A percentile compares a stretch with the other conserved stretches of the same genome.
These are phyloP conservation scores for Pedionomus torquatus DNA, from an alignment of 2,113 vertebrate genomes.

Conservation along the genomic window DNA sequence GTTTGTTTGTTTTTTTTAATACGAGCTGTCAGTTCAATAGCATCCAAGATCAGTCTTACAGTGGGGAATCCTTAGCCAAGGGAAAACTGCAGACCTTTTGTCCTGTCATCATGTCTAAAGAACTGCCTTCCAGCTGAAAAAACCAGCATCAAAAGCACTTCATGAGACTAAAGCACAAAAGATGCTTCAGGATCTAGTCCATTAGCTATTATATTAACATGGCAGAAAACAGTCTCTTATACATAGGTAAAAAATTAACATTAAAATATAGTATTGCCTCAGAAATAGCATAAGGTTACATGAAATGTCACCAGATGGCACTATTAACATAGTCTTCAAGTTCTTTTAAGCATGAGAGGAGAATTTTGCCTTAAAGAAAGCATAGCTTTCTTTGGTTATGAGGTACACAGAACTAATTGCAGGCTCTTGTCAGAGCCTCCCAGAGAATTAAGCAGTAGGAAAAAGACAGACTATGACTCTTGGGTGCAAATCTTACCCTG, in stretches of 20 bases:
- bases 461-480: not conserved
- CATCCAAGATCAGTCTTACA: not conserved
- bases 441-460: not conserved
- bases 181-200: not conserved
- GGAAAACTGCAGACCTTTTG: not conserved
- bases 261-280: not conserved
- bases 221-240: not conserved
- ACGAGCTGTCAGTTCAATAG: not conserved
- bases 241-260: not conserved
- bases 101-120: not conserved
- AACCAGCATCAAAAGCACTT: not conserved
- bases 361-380: not conserved
- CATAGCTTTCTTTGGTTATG: not conserved
- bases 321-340: slow-evolving; percentile 36
- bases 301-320: slow-evolving; percentile 54
- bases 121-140: not conserved
- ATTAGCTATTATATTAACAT: not conserved
- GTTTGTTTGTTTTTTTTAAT: not conserved
- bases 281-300: not conserved
- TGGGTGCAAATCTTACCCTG: not conserved
- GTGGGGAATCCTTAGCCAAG: not conserved
- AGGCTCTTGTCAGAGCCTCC: not conserved
- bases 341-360: not conserved
- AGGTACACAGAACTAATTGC: not conserved
- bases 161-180: not conserved